Evolutionary conservation across 2,888 invertebrate genomes (phyloP), one percentile per base, ranked within the genome.

Genomic region (Nemotelus nigrinus): DNA sequence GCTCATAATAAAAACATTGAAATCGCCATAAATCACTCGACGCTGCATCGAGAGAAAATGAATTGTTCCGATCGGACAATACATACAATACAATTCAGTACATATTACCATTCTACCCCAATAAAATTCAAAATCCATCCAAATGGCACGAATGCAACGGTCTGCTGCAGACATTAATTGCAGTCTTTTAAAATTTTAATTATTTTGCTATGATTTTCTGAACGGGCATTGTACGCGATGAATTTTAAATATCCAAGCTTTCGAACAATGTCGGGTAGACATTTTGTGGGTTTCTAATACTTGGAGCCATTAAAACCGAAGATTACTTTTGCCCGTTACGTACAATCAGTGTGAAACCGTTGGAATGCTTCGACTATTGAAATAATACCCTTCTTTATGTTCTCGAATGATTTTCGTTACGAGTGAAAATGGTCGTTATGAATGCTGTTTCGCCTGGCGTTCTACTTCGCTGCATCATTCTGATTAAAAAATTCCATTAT

Each of bases 401-500:
- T 50, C 50, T 50, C 8, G 50, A 50, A 50, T 8, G 50, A 8
- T 5, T 8, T 7, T 50, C 8, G 50, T 50, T 50, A 7, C 8
- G 50, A 50, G 50, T 1, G 50, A 50, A 8, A 50, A 50, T 50
- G 50, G 6, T 50, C 50, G 50, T 50, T 50, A 50, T 50, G 50
- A 8, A 50, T 8, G 50, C 50, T 50, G 5, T 50, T 50, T 50
- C 50, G 5, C 50, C 50, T 8, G 1, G 50, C 6, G 8, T 50
- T 8, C 8, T 50, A 8, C 8, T 50, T 50, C 50, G 50, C 8
- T 50, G 50, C 8, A 8, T 50, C 6, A 8, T 50, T 5, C 50
- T 50, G 50, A 50, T 50, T 50, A 50, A 50, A 50, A 50, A 50
- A 50, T 50, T 50, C 50, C 50, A 50, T 50, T 50, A 50, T 50